Base-by-base conservation (phyloP, 2,797 vertebrate species). In the Periophthalmus magnuspinnatus region DNA sequence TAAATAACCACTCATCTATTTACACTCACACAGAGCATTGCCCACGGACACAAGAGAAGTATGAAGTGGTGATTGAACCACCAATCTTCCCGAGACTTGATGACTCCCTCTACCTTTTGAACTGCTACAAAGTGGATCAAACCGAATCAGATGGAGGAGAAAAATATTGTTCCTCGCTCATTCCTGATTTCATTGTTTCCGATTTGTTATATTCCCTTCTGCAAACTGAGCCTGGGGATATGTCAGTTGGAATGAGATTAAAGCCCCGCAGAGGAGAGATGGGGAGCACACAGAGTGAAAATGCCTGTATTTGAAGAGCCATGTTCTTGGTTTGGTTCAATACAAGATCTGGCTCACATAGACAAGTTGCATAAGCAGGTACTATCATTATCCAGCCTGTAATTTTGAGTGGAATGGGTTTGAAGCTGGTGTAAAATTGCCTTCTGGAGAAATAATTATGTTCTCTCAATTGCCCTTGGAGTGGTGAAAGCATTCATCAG, bases 181-280 rank as follows among this genome's bases (percentile, higher is more conserved):
- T 87, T 86, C 85, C 84, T 89, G 85, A 88, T 92, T 91, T 90
- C 83, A 83, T 90, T 91, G 74, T 89, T 91, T 88, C 69, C 16
- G 57, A 66, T 77, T 80, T 61, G 81, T 73, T 72, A 65, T 69
- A 68, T 63, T 75, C 70, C 62, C 52, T 60, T 58, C 75, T 69
- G 76, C 83, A 81, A 83, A 80, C 38, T 32, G 8, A 74, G 89
- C 92, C 91, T 83, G 77, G 81, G 89, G 91, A 88, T 89, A 83
- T 71, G 84, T 90, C 91, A 89, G 83, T 86, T 90, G 88, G 86
- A 94, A 92, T 90, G 86, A 90, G 91, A 93, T 93, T 93, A 91
- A 92, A 93, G 90, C 91, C 91, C 92, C 87, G 90, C 89, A 90
- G 82, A 78, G 84, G 72, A 83, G 78, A 78, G 79, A 89, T 74